Evolutionary conservation across 64 coral and sea anemone species (phyloP).

Genomic region (Exaiptasia diaphana): DNA sequence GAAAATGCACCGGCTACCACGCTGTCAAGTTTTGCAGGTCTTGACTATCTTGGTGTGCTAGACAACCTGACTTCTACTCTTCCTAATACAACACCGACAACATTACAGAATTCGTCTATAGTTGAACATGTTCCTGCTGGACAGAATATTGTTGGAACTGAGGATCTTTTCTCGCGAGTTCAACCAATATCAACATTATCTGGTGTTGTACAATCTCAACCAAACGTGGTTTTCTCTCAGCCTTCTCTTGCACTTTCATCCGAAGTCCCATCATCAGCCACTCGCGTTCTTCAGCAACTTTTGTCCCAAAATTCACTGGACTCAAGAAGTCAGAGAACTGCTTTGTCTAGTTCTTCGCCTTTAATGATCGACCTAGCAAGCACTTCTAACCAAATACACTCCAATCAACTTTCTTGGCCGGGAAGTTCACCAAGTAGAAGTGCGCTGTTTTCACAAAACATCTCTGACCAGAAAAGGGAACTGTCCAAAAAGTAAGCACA

Average conservation of each 20-base stretch:
- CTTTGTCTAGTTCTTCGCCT: background rate
- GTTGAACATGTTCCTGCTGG: background rate
- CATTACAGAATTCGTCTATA: background rate
- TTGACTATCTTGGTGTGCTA: background rate
- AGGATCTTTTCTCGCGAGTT: background rate
- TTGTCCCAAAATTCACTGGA: background rate
- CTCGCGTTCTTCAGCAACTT: background rate
- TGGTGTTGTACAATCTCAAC: background rate
- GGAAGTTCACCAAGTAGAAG: too few species aligned
- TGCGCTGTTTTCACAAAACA: too few species aligned
- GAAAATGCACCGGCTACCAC: slow-evolving; percentile 22
- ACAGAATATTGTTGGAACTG: background rate
- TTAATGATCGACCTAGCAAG: background rate
- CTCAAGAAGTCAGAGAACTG: background rate
- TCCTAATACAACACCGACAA: background rate
- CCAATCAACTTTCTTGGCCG: background rate
- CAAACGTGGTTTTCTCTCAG: background rate
- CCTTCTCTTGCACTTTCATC: background rate
- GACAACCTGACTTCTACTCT: background rate
- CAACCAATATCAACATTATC: background rate
- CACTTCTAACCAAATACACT: background rate
- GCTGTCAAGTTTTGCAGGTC: slow-evolving; percentile 17
- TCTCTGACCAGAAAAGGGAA: slow-evolving; percentile 29
- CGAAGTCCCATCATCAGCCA: background rate
- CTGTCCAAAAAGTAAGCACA: slow-evolving; percentile 28